phyloP scores from a whole-genome alignment of 2,888 invertebrate genomes.

The Pelosia muscerda region DNA sequence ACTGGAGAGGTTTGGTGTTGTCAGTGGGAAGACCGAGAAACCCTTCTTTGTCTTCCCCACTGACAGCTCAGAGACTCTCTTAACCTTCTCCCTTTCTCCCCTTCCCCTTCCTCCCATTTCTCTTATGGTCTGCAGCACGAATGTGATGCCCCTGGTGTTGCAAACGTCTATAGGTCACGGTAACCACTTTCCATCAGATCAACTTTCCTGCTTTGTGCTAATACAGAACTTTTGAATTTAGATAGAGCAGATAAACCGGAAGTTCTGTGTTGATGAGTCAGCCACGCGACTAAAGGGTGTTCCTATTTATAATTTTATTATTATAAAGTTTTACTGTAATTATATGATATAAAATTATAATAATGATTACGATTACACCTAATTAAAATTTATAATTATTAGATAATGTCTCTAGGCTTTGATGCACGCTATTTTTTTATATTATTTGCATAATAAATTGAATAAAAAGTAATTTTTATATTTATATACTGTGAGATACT shows the following conservation, averaged over 20 bases:
- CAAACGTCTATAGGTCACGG: no score
- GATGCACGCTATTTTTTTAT: neutral
- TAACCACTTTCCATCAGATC: no score
- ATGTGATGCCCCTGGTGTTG: no score
- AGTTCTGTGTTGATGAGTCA: neutral
- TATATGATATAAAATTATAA: neutral
- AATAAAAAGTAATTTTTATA: neutral
- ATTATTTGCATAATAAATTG: constrained; percentile 6
- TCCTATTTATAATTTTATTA: neutral
- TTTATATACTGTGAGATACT: neutral
- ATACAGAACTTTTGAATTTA: no score
- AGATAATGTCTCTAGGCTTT: neutral
- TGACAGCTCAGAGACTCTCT: no score
- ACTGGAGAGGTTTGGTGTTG: no score
- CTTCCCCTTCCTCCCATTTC: no score
- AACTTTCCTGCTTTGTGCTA: no score
- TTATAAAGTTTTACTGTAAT: neutral
- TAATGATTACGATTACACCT: neutral
- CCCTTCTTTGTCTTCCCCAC: no score
- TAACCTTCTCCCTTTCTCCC: no score
- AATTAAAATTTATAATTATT: constrained; percentile 1
- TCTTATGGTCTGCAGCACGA: no score
- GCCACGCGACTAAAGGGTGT: neutral
- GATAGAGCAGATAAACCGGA: neutral
- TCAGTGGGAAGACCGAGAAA: no score